Evolutionary conservation across 2,888 invertebrate species (phyloP), one percentile per base, ranked within the genome.

Genomic region (Bhutanitis thaidina): DNA sequence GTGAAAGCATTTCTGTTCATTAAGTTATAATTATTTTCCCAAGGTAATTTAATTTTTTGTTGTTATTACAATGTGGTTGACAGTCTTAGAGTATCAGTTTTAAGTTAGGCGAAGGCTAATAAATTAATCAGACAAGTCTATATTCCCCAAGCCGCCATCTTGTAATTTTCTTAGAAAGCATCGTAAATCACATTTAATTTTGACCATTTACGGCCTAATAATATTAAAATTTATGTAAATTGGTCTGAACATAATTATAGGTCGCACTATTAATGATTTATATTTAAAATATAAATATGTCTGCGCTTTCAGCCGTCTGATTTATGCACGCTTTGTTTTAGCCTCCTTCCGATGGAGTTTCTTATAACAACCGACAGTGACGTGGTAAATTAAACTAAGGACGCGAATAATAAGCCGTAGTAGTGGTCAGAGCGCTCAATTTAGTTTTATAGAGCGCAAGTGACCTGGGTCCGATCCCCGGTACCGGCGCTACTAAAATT

Each of bases 111-210:
- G 5, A 20, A 20, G 20, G 5, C 1, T 53, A 34, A 34, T 12
- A 34, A 34, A 34, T 12, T n/a, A 34, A 30, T n/a, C 34, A 4
- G 4, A 12, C 12, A 34, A 12, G 12, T 34, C 7, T 7, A 3
- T 34, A 34, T 34, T 34, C 12, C 7, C 1, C 5, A 32, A 34
- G 32, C 25, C 47, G 39, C 25, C 34, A 32, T 39, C 32, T 32
- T 37, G 66, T 69, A 56, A n/a, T 34, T 12, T 77, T 77, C 77
- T 66, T 55, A 62, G 67, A 67, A 45, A 73, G 61, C 56, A 50
- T 57, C 71, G 83, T 85, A 72, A 83, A 85, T 86, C 84, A 83
- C 52, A 50, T 72, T 73, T 70, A 69, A 62, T 69, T 73, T 71
- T 60, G 60, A 60, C 56, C 61, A 60, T 71, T 76, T 72, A 74